Evolutionary conservation across 2,888 invertebrate genomes (phyloP).

Genomic region (Metalampra italica): DNA sequence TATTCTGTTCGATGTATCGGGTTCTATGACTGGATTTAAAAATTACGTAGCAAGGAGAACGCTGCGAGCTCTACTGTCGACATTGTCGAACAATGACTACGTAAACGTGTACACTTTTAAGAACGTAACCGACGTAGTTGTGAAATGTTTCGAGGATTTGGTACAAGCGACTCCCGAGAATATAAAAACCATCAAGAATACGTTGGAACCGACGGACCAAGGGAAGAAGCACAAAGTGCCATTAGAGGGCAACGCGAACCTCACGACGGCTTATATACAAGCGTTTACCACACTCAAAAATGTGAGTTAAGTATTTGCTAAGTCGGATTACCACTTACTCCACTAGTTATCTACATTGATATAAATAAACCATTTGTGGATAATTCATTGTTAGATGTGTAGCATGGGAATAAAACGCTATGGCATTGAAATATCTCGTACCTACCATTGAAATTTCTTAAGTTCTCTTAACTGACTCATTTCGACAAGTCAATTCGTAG

Average conservation of each 20-base stretch:
- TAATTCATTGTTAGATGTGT: too few species aligned
- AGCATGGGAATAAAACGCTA: too few species aligned
- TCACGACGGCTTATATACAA: slow-evolving; percentile 87
- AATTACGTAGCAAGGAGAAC: slow-evolving; percentile 90
- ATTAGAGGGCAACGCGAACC: slow-evolving; percentile 89
- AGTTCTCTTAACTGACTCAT: too few species aligned
- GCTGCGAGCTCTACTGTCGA: slow-evolving; percentile 92
- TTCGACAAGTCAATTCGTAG: too few species aligned
- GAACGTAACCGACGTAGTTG: slow-evolving; percentile 83
- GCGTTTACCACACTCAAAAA: slow-evolving; percentile 90
- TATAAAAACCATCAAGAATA: slow-evolving; percentile 84
- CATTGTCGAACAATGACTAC: slow-evolving; percentile 98
- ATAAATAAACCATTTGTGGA: too few species aligned
- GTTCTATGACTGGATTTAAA: slow-evolving; percentile 95
- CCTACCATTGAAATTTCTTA: too few species aligned
- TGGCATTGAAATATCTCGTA: too few species aligned
- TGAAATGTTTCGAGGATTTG: slow-evolving; percentile 91
- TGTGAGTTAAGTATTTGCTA: slow-evolving; percentile 61
- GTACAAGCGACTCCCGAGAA: slow-evolving; percentile 95
- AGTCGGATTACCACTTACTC: too few species aligned
- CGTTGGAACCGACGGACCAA: slow-evolving; percentile 71
- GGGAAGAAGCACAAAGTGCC: slow-evolving; percentile 72
- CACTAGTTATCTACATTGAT: too few species aligned
- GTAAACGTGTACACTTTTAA: slow-evolving; percentile 94
- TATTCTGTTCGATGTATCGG: slow-evolving; percentile 95